These are phyloP conservation scores for Sus scrofa DNA, from an alignment of 2,113 vertebrate species.

Conservation along the genomic window T2T-Sscrofa CM000813.6:122464001-122464500, in stretches of 20 bases:
- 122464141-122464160: conserved; percentile 48
- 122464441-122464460: conserved; percentile 72
- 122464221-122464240: conserved; percentile 57
- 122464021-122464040: too few species aligned
- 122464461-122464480: conserved; percentile 71
- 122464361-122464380: not conserved
- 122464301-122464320: conserved; percentile 70
- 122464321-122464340: conserved; percentile 11
- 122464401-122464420: conserved; percentile 58
- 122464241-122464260: conserved; percentile 71
- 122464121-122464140: too few species aligned
- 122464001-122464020: too few species aligned
- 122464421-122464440: conserved; percentile 79
- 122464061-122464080: too few species aligned
- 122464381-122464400: conserved; percentile 47
- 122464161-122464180: conserved; percentile 75
- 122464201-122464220: conserved; percentile 73
- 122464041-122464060: too few species aligned
- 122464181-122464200: conserved; percentile 42
- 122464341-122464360: conserved; percentile 70
- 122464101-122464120: too few species aligned
- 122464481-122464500: conserved; percentile 66
- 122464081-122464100: too few species aligned
- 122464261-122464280: not conserved
- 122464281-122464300: conserved; percentile 71